These are phyloP conservation scores for Gopherus evgoodei DNA, from an alignment of 2,113 vertebrate species.

Conservation along the genomic window DNA sequence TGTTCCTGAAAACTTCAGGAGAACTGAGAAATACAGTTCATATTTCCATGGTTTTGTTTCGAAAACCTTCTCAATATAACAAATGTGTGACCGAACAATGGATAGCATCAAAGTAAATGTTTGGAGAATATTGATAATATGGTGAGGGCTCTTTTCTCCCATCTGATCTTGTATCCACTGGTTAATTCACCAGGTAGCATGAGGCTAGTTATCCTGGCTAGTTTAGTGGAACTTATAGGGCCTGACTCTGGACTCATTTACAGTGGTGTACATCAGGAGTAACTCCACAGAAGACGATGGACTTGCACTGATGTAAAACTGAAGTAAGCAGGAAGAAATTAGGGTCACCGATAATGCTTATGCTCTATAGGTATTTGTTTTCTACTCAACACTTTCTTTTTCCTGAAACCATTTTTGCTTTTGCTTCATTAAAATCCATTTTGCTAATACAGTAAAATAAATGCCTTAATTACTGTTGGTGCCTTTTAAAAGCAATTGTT, in stretches of 20 bases:
- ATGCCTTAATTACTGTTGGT: slow-evolving; percentile 29
- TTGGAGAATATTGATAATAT: slow-evolving; percentile 7
- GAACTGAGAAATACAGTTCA: neutral
- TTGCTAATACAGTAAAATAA: slow-evolving; percentile 51
- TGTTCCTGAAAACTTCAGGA: neutral
- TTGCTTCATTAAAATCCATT: slow-evolving; percentile 1
- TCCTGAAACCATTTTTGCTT: neutral
- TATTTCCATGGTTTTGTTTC: slow-evolving; percentile 17
- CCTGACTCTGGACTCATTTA: neutral
- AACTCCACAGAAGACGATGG: slow-evolving; percentile 13
- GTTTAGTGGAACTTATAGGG: neutral
- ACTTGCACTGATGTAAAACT: neutral
- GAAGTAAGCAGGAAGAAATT: neutral
- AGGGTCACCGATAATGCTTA: neutral
- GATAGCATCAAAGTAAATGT: slow-evolving; percentile 23
- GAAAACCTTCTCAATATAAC: slow-evolving; percentile 10
- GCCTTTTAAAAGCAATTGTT: slow-evolving; percentile 55
- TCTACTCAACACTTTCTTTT: neutral
- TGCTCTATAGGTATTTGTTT: slow-evolving; percentile 11
- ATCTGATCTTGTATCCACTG: neutral
- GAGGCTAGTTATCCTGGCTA: neutral
- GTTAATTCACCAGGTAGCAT: neutral
- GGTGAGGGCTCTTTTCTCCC: neutral
- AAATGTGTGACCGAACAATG: slow-evolving; percentile 12
- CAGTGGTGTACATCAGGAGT: neutral